Percentiles rank a stretch among this genome's conserved stretches.
These are phyloP conservation scores for Ennomos fuscantarius DNA, from an alignment of 2,888 invertebrate species.

Conservation along the genomic window DNA sequence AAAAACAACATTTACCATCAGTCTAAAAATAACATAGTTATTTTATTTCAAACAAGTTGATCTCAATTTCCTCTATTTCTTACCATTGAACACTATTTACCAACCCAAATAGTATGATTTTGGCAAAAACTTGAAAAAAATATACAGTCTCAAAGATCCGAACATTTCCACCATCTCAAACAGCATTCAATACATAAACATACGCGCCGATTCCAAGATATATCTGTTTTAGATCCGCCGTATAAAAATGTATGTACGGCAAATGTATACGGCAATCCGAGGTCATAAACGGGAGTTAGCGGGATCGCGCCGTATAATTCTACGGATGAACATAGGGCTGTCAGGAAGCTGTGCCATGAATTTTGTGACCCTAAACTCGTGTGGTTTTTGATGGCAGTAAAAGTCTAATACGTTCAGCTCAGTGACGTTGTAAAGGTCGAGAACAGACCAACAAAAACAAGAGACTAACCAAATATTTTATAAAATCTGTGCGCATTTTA, in stretches of 20 bases:
- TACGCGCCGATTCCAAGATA: slow-evolving; percentile 42
- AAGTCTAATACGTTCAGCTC: no score
- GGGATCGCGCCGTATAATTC: slow-evolving; percentile 52
- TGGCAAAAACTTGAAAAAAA: no score
- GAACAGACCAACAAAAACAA: no score
- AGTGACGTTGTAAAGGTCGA: neutral
- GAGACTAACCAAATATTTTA: no score
- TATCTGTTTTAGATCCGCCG: slow-evolving; percentile 58
- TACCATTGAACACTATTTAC: no score
- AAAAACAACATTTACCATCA: no score
- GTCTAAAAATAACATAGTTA: no score
- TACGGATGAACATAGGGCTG: slow-evolving; percentile 48
- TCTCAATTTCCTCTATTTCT: no score
- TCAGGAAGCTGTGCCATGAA: slow-evolving; percentile 27
- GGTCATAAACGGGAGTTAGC: slow-evolving; percentile 66
- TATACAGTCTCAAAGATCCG: neutral
- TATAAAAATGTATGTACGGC: slow-evolving; percentile 73
- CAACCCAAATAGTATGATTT: no score
- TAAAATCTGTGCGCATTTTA: no score
- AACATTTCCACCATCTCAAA: slow-evolving; percentile 34
- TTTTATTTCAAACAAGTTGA: no score
- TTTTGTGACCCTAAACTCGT: neutral
- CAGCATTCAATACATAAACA: slow-evolving; percentile 47
- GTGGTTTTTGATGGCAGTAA: no score
- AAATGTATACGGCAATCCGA: slow-evolving; percentile 44